Evolutionary conservation across 2,797 vertebrate genomes (phyloP), one percentile per base, ranked within the genome.

Genomic region (Paedocypris micromegethes): DNA sequence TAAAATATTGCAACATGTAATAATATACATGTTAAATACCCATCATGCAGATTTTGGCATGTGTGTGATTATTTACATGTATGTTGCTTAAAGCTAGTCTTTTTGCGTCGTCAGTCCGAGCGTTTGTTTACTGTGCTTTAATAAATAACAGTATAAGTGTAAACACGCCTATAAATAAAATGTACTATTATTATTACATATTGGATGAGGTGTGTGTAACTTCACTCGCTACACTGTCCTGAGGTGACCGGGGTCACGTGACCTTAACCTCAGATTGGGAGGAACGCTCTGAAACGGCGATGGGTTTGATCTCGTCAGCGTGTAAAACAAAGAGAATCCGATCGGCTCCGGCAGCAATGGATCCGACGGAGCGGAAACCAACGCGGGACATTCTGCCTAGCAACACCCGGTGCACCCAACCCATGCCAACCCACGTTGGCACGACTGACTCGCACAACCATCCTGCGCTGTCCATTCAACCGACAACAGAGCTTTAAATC

Each of bases 311-410:
- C 60, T 2, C 4, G 43, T 53, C 64, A 9, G 43, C 42, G 68
- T 64, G 42, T 50, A 60, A 75, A 64, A 68, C 67, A 75, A 72
- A 75, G 61, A 65, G 52, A 54, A 73, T 71, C 60, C 57, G 48
- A 72, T 75, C 74, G 54, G 48, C 46, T 45, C 52, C 62, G 68
- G 69, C 71, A 72, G 75, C 73, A 61, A 62, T 54, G 66, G 60
- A 72, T 62, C 48, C 68, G 48, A 47, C n/a, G 46, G 66, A 74
- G 77, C 72, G 64, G 48, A 64, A 68, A 58, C 77, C 71, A 72
- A 41, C 68, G 71, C 39, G 9, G 65, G 54, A 65, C 61, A 68
- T 71, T 73, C 66, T 78, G 77, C 77, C 72, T 78, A 78, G 77
- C 77, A 78, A 78, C 77, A 78, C 60, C 39, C 23, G 23, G n/a